Base-by-base conservation (phyloP, 2,888 invertebrate genomes). In the Leptothorax acervorum region DNA sequence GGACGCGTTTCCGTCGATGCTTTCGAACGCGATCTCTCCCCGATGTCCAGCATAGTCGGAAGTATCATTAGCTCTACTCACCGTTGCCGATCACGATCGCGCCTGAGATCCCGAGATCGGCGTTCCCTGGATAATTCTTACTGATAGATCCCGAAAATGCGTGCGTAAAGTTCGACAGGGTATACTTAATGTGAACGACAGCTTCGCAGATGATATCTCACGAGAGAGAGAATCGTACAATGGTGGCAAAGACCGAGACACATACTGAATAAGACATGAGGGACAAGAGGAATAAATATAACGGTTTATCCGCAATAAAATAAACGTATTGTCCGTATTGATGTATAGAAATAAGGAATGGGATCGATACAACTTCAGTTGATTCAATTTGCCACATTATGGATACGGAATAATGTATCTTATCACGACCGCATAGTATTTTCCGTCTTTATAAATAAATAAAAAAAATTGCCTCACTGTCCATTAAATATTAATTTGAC, bases 191-290 rank as follows among this genome's bases (percentile, higher is more conserved):
- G 53, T 66, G 8, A 66, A 15, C 1, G 62, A 63, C 35, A 75
- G 11, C 28, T 53, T 51, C 28, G 28, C 8, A 18, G 28, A 66
- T 65, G 18, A 55, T 53, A 23, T 31, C 11, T 15, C 63, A 15
- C 51, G 51, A 35, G 15, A 45, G n/a, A 53, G 15, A 42, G 8
- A 78, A 48, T 60, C 45, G 31, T 23, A 31, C 42, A 39, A 39
- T 11, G 28, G 28, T 11, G n/a, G 23, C 12, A 18, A 65, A 76
- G 28, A 66, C 3, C 28, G 42, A 28, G 53, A n/a, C 68, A 11
- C 11, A 23, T 23, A 15, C 15, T 78, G 76, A 78, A 78, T 70
- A 70, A 78, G 55, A 78, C 70, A 78, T 55, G 42, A 55, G 55
- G 6, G 55, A 78, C 68, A 1, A 12, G 35, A 42, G 53, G 63